Evolutionary conservation across 2,113 vertebrate species (phyloP).

Genomic region (Epinephelus lanceolatus): DNA sequence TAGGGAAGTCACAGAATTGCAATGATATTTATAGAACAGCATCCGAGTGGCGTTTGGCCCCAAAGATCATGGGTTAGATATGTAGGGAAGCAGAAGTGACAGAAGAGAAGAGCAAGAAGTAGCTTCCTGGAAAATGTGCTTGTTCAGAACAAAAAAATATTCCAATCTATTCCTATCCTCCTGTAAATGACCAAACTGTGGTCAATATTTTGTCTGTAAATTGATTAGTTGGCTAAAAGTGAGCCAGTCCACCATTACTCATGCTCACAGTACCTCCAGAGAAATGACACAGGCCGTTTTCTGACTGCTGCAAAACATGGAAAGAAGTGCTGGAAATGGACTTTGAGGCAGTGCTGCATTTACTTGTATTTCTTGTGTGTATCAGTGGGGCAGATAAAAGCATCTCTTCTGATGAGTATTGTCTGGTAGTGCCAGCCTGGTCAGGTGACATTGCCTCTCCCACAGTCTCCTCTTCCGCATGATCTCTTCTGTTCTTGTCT

Average conservation of each 20-base stretch:
- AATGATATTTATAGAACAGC: neutral
- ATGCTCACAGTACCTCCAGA: neutral
- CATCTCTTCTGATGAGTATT: constrained; percentile 32
- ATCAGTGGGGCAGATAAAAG: constrained; percentile 26
- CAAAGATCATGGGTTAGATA: neutral
- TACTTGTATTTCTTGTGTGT: constrained; percentile 1
- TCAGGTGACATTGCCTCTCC: constrained; percentile 67
- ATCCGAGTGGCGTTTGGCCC: neutral
- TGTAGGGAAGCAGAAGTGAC: neutral
- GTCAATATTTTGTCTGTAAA: neutral
- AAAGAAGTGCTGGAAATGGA: neutral
- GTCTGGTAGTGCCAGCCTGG: constrained; percentile 34
- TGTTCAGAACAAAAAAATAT: neutral
- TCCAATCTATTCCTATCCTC: neutral
- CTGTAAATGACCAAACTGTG: neutral
- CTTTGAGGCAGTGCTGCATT: neutral
- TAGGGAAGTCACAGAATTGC: neutral
- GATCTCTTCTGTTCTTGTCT: constrained; percentile 49
- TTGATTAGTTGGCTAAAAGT: neutral
- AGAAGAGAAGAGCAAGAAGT: neutral
- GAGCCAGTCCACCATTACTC: neutral
- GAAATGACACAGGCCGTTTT: neutral
- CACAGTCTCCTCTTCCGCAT: constrained; percentile 51
- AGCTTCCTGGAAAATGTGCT: neutral
- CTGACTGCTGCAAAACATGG: neutral